Evolutionary conservation across 2,888 invertebrate species (phyloP).

Genomic region (Oeneis ivallda): DNA sequence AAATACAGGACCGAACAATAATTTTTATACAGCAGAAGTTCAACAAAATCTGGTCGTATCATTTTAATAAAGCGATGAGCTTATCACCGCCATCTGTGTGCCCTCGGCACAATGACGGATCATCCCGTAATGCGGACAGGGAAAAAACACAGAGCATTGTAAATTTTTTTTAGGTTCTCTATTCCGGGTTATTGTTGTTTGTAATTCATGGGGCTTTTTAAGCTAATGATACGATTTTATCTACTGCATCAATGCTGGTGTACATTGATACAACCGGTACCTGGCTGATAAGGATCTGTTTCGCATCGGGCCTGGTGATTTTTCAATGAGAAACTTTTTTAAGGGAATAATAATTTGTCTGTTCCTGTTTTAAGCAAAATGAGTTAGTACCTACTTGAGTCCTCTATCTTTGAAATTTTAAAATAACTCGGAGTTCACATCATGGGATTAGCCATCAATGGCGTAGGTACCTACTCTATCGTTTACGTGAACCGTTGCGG

Average conservation of each 20-base stretch:
- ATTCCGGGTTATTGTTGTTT: constrained; percentile 73
- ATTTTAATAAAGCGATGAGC: constrained; percentile 74
- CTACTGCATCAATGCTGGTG: constrained; percentile 52
- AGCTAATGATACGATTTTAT: constrained; percentile 80
- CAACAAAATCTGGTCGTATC: constrained; percentile 55
- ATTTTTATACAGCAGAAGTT: constrained; percentile 46
- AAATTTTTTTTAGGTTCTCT: constrained; percentile 65
- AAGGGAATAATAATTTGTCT: constrained; percentile 15
- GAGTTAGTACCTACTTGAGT: not conserved
- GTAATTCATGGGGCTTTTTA: constrained; percentile 79
- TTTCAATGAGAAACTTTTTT: constrained; percentile 28
- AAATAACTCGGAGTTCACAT: too few relatives aligned
- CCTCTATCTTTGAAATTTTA: not conserved
- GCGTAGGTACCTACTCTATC: too few relatives aligned
- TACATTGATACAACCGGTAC: constrained; percentile 41
- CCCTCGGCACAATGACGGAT: constrained; percentile 73
- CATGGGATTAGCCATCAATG: too few relatives aligned
- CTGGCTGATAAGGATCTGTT: constrained; percentile 38
- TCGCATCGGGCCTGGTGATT: constrained; percentile 29
- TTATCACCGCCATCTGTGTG: constrained; percentile 76
- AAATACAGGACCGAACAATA: too few relatives aligned
- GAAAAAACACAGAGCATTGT: constrained; percentile 65
- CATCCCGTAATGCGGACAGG: constrained; percentile 75
- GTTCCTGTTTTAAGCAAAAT: not conserved
- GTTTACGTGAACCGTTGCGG: too few relatives aligned